These are phyloP conservation scores for Euura lappo DNA, from an alignment of 1,140 invertebrate species.

Conservation along the genomic window DNA sequence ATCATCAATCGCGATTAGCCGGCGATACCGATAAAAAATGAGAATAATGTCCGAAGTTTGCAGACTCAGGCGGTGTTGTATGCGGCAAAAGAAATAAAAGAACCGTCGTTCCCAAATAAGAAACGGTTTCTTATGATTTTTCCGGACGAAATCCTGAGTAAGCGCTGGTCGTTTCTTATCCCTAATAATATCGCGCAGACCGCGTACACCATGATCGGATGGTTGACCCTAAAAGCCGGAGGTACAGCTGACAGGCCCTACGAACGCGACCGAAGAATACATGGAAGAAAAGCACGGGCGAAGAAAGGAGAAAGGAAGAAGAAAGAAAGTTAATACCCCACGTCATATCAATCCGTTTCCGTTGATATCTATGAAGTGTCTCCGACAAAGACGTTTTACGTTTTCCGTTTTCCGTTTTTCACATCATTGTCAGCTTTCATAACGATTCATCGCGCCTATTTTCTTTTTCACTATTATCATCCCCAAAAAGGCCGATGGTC, in stretches of 20 bases:
- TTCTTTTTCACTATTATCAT: no score
- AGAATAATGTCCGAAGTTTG: no score
- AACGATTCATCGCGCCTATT: no score
- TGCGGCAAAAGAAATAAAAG: no score
- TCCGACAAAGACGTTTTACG: background rate
- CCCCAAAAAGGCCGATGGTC: no score
- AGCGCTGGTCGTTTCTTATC: constrained; percentile 3
- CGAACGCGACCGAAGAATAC: background rate
- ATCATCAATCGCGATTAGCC: no score
- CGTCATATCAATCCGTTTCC: background rate
- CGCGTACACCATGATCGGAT: background rate
- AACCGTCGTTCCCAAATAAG: background rate
- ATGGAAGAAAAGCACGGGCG: background rate
- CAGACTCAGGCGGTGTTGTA: no score
- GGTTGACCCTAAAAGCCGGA: background rate
- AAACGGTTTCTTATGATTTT: background rate
- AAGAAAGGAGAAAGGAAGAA: background rate
- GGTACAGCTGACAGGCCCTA: background rate
- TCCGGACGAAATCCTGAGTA: background rate
- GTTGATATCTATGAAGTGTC: background rate
- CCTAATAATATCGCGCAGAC: background rate
- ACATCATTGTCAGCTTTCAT: background rate
- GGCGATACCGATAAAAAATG: no score
- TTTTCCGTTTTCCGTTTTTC: background rate
- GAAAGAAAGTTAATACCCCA: constrained; percentile 1